Base-by-base conservation (phyloP, 1,140 invertebrate genomes). In the Lysiphlebus fabarum region DNA sequence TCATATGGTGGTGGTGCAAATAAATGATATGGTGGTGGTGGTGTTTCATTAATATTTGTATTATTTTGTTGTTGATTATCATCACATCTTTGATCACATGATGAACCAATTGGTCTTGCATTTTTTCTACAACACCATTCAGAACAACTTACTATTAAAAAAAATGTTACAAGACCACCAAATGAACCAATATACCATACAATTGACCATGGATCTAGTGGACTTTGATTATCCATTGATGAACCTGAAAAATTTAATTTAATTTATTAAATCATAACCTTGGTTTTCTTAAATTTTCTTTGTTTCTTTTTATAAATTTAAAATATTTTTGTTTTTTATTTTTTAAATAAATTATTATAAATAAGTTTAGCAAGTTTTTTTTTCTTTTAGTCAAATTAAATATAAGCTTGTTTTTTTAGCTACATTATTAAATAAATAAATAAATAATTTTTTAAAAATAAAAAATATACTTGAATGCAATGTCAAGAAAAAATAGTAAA, bases 171-270 rank as follows among this genome's bases (percentile, higher is more conserved):
- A 12, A 85, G 66, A 1, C 82, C 83, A 5, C 82, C 82, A 61
- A 85, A 85, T 4, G 82, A 83, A 8, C 82, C 83, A 14, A 85
- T 80, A 70, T 85, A 85, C 83, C 83, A 84, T 0, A 84, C 76
- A 41, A 84, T 81, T 17, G 82, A 84, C 81, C 82, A 82, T 0
- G 82, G 79, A 59, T 83, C 82, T 56, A 81, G 42, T 0, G 77
- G 72, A 38, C 67, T 76, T 34, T 77, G 72, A 9, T 59, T 61
- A 1, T 71, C 65, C 6, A 40, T 44, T 12, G 67, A 61, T 12
- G 67, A 61, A 34, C 65, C 76, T 77, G 68, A 2, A 72, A 74
- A 62, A 53, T 61, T 59, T 62, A 61, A n/a, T n/a, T n/a, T n/a
- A n/a, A n/a, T 17, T 17, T 17, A 17, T 17, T 17, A 17, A 0